These are phyloP conservation scores for Megalopta genalis DNA, from an alignment of 1,140 invertebrate species.

Conservation along the genomic window DNA sequence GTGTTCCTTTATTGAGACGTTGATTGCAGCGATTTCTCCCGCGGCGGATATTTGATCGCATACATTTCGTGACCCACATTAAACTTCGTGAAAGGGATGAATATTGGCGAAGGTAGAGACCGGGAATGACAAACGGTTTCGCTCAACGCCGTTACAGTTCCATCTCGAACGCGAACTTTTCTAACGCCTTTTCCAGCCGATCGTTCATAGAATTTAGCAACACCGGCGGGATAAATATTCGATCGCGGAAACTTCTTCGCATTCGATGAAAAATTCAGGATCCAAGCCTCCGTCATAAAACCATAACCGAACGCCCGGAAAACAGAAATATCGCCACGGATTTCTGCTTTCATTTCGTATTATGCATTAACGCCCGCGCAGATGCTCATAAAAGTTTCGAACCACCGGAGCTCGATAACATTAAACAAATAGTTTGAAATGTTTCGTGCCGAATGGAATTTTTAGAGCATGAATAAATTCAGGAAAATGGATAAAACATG, in stretches of 20 bases:
- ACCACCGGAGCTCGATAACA: no score
- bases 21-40: conserved; percentile 4
- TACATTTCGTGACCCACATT: conserved; percentile 49
- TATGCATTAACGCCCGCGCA: no score
- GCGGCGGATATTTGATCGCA: conserved; percentile 48
- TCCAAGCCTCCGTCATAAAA: not conserved
- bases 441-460: no score
- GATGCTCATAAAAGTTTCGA: no score
- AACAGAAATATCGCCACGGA: no score
- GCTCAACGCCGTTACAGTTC: conserved; percentile 1
- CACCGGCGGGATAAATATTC: not conserved
- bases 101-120: conserved; percentile 41
- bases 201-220: not conserved
- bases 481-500: no score
- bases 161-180: not conserved
- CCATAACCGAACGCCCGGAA: not conserved
- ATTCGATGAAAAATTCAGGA: not conserved
- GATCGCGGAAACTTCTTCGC: not conserved
- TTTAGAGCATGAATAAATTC: no score
- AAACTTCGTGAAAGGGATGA: conserved; percentile 27
- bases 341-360: no score
- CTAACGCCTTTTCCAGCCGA: not conserved
- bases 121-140: conserved; percentile 43
- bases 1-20: not conserved
- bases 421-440: no score